A percentile compares a stretch with the other conserved stretches of the same genome.
phyloP scores from a whole-genome alignment of 2,797 vertebrate genomes.

The Scarus forsteni region DNA sequence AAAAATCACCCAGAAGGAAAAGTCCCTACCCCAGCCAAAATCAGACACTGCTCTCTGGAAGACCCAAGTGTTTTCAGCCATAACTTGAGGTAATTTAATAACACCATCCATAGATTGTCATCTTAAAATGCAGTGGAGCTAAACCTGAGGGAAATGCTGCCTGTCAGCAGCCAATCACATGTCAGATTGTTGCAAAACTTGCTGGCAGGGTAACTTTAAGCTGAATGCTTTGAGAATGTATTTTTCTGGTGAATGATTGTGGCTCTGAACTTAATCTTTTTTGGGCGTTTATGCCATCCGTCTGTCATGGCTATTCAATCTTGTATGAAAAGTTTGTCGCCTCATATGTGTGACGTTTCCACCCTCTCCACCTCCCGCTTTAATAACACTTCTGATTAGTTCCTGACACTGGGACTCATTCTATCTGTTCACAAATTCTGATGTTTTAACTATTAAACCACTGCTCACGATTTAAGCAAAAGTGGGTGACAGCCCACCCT shows the following conservation, averaged over 20 bases:
- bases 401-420: conserved; percentile 10
- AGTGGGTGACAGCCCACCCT: conserved; percentile 73
- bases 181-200: conserved; percentile 67
- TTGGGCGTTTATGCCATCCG: conserved; percentile 56
- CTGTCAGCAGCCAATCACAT: conserved; percentile 73
- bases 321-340: conserved; percentile 36
- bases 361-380: conserved; percentile 36
- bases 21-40: conserved; percentile 38
- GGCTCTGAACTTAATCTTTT: conserved; percentile 66
- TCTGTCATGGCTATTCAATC: conserved; percentile 64
- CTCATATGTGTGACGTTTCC: conserved; percentile 30
- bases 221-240: conserved; percentile 61
- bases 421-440: conserved; percentile 28
- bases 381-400: conserved; percentile 48
- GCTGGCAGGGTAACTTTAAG: conserved; percentile 55
- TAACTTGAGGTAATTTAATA: conserved; percentile 71
- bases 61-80: conserved; percentile 64
- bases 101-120: conserved; percentile 59
- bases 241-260: conserved; percentile 67
- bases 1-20: conserved; percentile 50
- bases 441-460: conserved; percentile 57
- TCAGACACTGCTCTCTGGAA: conserved; percentile 45
- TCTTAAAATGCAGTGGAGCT: conserved; percentile 57
- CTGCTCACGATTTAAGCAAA: conserved; percentile 66
- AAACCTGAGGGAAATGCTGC: conserved; percentile 71